Percentiles rank a stretch among this genome's conserved stretches.
phyloP scores from a whole-genome alignment of 2,113 vertebrate species.

The Melanerpes formicivorus region DNA sequence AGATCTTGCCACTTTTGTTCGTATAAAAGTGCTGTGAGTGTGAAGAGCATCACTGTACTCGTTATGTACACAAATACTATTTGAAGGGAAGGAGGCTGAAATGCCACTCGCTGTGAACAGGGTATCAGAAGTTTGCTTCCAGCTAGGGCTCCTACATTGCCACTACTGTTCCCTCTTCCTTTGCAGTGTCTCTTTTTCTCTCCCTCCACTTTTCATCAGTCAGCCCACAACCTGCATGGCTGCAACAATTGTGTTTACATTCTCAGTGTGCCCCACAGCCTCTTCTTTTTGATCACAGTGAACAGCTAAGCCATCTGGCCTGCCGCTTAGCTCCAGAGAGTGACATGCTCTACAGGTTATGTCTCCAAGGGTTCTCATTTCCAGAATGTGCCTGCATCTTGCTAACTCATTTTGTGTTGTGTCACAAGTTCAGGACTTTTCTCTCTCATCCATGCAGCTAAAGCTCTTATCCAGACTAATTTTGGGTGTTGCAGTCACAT shows the following conservation, averaged over 20 bases:
- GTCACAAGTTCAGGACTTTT: background rate
- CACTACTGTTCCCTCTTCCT: background rate
- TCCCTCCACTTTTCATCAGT: background rate
- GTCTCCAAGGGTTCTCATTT: background rate
- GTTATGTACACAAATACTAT: background rate
- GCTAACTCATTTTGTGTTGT: background rate
- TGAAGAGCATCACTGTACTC: accelerated
- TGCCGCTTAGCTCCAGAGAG: background rate
- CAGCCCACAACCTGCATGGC: background rate
- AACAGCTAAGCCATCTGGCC: background rate
- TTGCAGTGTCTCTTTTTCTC: background rate
- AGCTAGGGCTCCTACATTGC: background rate
- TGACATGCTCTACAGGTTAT: background rate
- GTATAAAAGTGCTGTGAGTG: background rate
- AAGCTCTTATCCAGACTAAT: background rate
- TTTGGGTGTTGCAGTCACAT: background rate
- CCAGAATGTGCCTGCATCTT: background rate
- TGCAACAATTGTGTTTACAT: background rate
- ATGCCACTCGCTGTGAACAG: background rate
- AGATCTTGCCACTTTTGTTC: background rate
- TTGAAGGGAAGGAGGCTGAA: background rate
- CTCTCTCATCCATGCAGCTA: background rate
- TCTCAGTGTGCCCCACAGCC: background rate
- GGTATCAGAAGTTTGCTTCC: background rate
- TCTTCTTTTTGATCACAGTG: background rate